Conservation (phyloP, 2,113 vertebrate species). For the Hipposideros armiger region DNA sequence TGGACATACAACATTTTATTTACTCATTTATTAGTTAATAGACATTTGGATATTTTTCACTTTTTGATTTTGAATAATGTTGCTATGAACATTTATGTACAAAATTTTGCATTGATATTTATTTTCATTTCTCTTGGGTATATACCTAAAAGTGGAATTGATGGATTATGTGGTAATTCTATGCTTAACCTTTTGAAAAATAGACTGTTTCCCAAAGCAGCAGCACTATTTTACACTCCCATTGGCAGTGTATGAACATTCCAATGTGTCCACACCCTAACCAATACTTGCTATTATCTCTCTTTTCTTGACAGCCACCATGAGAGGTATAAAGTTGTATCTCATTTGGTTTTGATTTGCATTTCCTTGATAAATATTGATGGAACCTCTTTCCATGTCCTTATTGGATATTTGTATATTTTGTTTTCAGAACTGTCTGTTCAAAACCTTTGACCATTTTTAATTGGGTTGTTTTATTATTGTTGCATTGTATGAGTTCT, state of each 20-base stretch:
- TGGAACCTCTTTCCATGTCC: background rate
- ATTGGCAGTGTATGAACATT: too few species aligned
- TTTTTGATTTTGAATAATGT: background rate
- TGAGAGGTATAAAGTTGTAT: background rate
- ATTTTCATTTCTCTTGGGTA: too few species aligned
- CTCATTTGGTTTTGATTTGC: background rate
- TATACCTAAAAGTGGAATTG: background rate
- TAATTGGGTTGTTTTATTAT: background rate
- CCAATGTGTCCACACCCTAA: rapidly evolving
- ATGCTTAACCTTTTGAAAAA: background rate
- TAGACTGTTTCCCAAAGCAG: background rate
- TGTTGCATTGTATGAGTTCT: too few species aligned
- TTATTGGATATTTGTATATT: background rate
- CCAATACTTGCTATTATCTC: background rate
- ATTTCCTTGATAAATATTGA: background rate
- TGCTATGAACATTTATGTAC: too few species aligned
- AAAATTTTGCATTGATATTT: too few species aligned
- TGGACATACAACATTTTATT: background rate
- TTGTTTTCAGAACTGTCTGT: background rate
- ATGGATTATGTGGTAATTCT: background rate
- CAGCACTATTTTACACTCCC: too few species aligned
- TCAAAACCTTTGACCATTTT: background rate
- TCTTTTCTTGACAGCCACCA: background rate
- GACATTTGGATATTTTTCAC: background rate
- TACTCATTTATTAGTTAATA: background rate